phyloP scores from a whole-genome alignment of 1,140 invertebrate genomes.

The Cotesia typhae region DNA sequence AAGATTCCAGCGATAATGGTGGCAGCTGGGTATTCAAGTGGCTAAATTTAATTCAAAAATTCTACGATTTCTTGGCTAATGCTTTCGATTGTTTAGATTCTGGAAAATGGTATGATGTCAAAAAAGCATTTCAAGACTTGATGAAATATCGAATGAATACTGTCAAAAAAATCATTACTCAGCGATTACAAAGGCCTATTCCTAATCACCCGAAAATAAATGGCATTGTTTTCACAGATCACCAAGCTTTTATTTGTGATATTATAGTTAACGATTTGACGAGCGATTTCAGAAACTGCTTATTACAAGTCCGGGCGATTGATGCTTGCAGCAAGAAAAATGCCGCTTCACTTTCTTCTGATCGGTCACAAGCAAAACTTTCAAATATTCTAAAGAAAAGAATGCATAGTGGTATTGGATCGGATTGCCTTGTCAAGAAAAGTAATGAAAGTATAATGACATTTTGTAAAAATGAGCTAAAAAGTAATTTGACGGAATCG shows the following conservation, averaged over 20 bases:
- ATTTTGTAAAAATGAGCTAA: too few species aligned
- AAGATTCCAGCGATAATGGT: too few species aligned
- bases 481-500: too few species aligned
- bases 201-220: conserved; percentile 14
- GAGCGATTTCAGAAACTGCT: conserved; percentile 31
- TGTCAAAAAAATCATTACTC: not conserved
- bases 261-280: not conserved
- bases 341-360: too few species aligned
- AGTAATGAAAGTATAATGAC: too few species aligned
- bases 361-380: too few species aligned
- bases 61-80: too few species aligned
- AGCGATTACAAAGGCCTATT: conserved; percentile 22
- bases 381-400: too few species aligned
- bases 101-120: not conserved
- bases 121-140: conserved; percentile 25
- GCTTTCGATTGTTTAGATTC: not conserved
- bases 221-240: not conserved
- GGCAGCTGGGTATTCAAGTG: too few species aligned
- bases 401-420: too few species aligned
- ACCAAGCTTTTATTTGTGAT: conserved; percentile 40
- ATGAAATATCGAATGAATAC: conserved; percentile 23
- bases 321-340: conserved; percentile 31
- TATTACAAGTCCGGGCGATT: conserved; percentile 24
- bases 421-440: too few species aligned
- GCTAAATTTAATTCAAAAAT: too few species aligned